A percentile compares a stretch with the other conserved stretches of the same genome.
These are phyloP conservation scores for Watsonalla cultraria DNA, from an alignment of 2,888 invertebrate genomes.

Conservation along the genomic window DNA sequence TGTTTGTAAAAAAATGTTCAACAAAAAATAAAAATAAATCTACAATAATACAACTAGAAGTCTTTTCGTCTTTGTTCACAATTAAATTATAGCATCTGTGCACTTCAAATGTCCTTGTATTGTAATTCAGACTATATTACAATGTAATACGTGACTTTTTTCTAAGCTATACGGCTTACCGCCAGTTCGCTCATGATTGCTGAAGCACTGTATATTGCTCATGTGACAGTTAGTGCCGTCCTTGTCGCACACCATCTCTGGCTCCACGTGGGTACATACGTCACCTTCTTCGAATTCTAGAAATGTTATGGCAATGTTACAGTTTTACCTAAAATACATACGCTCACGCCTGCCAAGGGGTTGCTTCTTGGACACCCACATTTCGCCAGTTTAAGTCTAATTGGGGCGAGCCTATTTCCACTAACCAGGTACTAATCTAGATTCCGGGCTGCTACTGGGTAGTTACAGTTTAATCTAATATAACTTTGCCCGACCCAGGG, in stretches of 20 bases:
- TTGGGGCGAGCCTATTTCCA: too few relatives aligned
- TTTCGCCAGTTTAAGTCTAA: too few relatives aligned
- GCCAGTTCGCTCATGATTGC: conserved; percentile 32
- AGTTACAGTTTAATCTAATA: too few relatives aligned
- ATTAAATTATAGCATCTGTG: background rate
- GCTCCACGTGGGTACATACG: conserved; percentile 53
- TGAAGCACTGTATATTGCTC: conserved; percentile 46
- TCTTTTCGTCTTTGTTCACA: background rate
- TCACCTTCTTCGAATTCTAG: conserved; percentile 45
- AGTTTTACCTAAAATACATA: too few relatives aligned
- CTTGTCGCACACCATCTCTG: conserved; percentile 59
- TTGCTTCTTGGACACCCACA: too few relatives aligned
- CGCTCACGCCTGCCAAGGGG: too few relatives aligned
- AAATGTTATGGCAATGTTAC: conserved; percentile 2
- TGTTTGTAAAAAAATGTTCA: background rate
- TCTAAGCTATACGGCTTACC: background rate
- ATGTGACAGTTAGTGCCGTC: conserved; percentile 57
- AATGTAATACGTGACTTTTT: background rate
- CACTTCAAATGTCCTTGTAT: background rate
- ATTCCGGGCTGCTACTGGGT: too few relatives aligned
- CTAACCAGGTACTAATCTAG: too few relatives aligned
- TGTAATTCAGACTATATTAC: background rate
- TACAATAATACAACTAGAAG: background rate
- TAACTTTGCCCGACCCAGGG: too few relatives aligned
- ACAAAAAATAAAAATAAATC: background rate